Percentiles rank a stretch among this genome's conserved stretches.
These are phyloP conservation scores for Mantis religiosa DNA, from an alignment of 2,888 invertebrate species.

Conservation along the genomic window DNA sequence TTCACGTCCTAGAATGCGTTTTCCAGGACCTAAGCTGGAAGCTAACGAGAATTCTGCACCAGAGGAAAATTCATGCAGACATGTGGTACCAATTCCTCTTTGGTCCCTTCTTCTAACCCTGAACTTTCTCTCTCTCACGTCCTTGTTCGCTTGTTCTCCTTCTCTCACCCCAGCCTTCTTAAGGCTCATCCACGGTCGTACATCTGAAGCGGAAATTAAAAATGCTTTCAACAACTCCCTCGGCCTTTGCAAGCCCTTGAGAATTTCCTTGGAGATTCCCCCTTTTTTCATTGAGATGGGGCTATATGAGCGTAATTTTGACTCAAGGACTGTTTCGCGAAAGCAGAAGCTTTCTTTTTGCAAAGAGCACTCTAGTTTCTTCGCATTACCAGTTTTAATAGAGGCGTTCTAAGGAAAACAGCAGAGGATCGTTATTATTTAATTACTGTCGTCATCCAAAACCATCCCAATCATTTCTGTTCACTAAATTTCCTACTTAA, in stretches of 20 bases:
- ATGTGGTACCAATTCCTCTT: constrained; percentile 7
- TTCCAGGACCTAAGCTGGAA: background rate
- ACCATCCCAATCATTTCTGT: background rate
- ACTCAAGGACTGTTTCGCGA: background rate
- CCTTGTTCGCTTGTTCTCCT: background rate
- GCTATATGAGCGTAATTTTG: background rate
- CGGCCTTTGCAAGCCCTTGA: background rate
- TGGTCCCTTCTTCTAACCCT: background rate
- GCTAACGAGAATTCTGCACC: background rate
- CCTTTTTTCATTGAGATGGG: background rate
- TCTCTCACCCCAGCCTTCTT: background rate
- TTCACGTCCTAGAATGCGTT: background rate
- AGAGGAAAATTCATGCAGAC: constrained; percentile 5
- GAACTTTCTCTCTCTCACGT: background rate
- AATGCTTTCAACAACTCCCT: background rate
- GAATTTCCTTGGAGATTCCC: background rate
- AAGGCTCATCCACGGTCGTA: background rate
- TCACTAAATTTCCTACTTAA: background rate
- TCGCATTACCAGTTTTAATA: background rate
- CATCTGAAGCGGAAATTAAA: background rate
- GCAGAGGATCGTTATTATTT: background rate
- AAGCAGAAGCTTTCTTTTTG: background rate
- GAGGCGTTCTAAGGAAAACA: background rate
- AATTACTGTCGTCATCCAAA: background rate
- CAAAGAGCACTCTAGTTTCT: background rate